A percentile compares a stretch with the other conserved stretches of the same genome.
These are phyloP conservation scores for Germaria angustata DNA, from an alignment of 2,888 invertebrate genomes.

Conservation along the genomic window DNA sequence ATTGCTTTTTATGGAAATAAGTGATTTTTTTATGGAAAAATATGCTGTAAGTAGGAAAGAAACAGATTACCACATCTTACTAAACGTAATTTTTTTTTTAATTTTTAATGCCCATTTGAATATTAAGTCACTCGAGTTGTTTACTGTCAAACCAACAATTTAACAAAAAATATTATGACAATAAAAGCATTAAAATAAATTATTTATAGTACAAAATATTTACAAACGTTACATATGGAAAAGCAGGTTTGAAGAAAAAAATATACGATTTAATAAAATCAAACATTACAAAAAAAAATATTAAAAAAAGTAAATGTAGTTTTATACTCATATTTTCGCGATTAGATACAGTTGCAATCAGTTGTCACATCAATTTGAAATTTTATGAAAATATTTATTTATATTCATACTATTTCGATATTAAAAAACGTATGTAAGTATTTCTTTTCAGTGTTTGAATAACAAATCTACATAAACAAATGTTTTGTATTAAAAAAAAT, in stretches of 20 bases:
- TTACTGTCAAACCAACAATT: not conserved
- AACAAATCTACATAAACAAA: conserved; percentile 40
- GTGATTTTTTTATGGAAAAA: no score
- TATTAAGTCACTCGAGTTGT: not conserved
- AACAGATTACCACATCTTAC: not conserved
- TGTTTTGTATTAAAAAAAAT: conserved; percentile 24
- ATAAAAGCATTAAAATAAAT: conserved; percentile 18
- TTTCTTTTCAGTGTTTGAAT: not conserved
- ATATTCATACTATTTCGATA: not conserved
- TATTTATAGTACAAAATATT: not conserved
- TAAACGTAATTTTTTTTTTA: not conserved
- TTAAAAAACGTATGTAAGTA: not conserved
- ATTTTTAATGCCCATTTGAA: conserved; percentile 7
- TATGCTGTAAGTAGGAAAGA: no score
- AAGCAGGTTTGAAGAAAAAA: conserved; percentile 16
- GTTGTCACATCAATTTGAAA: conserved; percentile 66
- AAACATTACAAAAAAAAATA: not conserved
- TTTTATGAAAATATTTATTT: conserved; percentile 56
- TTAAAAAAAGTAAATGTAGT: conserved; percentile 33
- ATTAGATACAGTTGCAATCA: conserved; percentile 67
- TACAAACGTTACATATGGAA: not conserved
- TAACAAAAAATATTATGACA: conserved; percentile 9
- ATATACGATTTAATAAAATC: not conserved
- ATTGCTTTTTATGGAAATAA: no score
- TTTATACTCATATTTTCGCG: conserved; percentile 57